phyloP scores from a whole-genome alignment of 2,888 invertebrate species.

The Lasioglossum oenotherae region DNA sequence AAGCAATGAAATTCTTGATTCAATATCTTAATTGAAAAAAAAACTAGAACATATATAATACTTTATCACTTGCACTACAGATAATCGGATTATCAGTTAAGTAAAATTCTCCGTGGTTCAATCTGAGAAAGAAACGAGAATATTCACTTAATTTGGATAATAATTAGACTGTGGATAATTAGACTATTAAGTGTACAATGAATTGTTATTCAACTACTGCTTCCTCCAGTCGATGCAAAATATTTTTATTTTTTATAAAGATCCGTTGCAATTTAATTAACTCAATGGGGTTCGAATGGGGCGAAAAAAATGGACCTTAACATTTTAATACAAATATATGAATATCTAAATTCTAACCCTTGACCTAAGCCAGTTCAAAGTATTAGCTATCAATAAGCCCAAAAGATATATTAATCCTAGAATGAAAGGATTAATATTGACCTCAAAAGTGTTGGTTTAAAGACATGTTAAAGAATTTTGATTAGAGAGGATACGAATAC shows the following conservation, averaged over 20 bases:
- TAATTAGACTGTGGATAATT: no score
- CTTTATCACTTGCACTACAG: no score
- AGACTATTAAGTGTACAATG: no score
- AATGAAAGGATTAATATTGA: neutral
- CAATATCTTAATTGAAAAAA: neutral
- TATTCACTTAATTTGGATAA: neutral
- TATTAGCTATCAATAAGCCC: neutral
- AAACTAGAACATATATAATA: neutral
- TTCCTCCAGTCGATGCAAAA: no score
- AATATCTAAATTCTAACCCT: neutral
- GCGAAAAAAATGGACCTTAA: no score
- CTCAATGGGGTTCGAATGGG: no score
- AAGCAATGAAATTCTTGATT: neutral
- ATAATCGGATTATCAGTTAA: no score
- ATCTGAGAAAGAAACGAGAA: neutral
- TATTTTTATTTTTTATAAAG: no score
- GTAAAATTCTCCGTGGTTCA: neutral
- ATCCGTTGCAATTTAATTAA: neutral
- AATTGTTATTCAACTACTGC: no score
- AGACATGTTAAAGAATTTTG: neutral
- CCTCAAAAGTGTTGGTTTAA: neutral
- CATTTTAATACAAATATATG: no score
- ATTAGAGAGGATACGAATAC: neutral
- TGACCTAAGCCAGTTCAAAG: neutral
- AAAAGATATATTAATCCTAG: neutral